These are phyloP conservation scores for Meteorus sp. DNA, from an alignment of 1,140 invertebrate species.

Conservation along the genomic window DNA sequence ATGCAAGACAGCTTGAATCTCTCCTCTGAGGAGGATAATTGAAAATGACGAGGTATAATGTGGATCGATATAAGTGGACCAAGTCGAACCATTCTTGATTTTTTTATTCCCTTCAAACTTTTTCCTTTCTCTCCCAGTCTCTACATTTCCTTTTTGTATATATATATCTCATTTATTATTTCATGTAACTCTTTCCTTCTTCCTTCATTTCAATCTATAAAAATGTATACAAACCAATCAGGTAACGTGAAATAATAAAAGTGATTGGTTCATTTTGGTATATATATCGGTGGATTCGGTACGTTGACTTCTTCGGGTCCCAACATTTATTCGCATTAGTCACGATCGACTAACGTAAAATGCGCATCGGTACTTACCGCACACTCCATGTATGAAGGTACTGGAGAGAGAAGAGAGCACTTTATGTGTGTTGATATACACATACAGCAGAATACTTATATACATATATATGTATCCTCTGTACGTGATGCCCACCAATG, in stretches of 20 bases:
- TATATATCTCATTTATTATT: neutral
- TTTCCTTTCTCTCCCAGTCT: too few relatives aligned
- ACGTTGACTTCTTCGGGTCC: neutral
- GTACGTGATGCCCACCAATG: conserved; percentile 48
- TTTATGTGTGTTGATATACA: neutral
- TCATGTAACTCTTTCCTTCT: neutral
- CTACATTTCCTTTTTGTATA: neutral
- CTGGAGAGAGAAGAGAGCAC: too few relatives aligned
- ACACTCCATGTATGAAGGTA: conserved; percentile 6
- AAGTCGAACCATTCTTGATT: too few relatives aligned
- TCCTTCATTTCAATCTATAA: neutral
- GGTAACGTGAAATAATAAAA: conserved; percentile 14
- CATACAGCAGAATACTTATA: neutral
- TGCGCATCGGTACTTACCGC: conserved; percentile 4
- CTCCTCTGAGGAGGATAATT: neutral
- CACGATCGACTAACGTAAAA: conserved; percentile 24
- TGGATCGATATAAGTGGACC: neutral
- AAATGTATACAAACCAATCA: conserved; percentile 6
- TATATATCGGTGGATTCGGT: conserved; percentile 17
- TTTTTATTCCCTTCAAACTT: too few relatives aligned
- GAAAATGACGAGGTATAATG: neutral
- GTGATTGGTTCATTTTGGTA: too few relatives aligned
- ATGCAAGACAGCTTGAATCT: too few relatives aligned
- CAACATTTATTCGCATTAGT: conserved; percentile 23
- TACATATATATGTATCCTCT: conserved; percentile 3